Evolutionary conservation across 1,140 invertebrate species (phyloP), one percentile per base, ranked within the genome.

Genomic region (Drosophila teissieri): DNA sequence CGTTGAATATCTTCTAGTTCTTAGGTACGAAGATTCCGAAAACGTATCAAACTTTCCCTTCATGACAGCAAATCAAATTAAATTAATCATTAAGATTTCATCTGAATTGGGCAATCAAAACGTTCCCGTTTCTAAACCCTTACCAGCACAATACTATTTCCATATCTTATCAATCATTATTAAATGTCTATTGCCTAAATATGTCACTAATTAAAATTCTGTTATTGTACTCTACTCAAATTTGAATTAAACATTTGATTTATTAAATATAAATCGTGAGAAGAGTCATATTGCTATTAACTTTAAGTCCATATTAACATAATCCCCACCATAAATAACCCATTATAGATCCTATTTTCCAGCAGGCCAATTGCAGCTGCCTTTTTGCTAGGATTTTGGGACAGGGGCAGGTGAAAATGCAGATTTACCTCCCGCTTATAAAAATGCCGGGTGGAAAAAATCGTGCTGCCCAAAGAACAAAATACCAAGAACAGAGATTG

Each of bases 371-470:
- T 64, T 64, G 4, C 64, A 68, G 60, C 64, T 68, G 64, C 64
- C 64, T 46, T 17, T 67, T 65, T 17, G 46, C 60, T 42, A 10
- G 60, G 60, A 68, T 68, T 52, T 68, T 7, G 14, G 10, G 19
- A 7, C 7, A 64, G 27, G 37, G 64, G 64, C 64, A 68, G 64
- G 64, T 68, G 64, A 65, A 51, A 24, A 52, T 64, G 46, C 45
- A 68, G 51, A 51, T 51, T 34, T 27, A 67, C 63, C 63, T 67
- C 15, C 8, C 57, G 57, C 42, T 40, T 63, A 63, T 67, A 64
- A 67, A 64, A 64, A 67, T 12, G 58, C 58, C 63, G 63, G 63
- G 44, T 67, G 58, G 58, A 65, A 64, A 67, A 68, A 64, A 36
- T 52, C 27, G 42, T 11, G 19, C 46, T 34, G 58, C 24, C 45